Evolutionary conservation across 2,888 invertebrate species (phyloP), one percentile per base, ranked within the genome.

Genomic region (Deilephila elpenor): DNA sequence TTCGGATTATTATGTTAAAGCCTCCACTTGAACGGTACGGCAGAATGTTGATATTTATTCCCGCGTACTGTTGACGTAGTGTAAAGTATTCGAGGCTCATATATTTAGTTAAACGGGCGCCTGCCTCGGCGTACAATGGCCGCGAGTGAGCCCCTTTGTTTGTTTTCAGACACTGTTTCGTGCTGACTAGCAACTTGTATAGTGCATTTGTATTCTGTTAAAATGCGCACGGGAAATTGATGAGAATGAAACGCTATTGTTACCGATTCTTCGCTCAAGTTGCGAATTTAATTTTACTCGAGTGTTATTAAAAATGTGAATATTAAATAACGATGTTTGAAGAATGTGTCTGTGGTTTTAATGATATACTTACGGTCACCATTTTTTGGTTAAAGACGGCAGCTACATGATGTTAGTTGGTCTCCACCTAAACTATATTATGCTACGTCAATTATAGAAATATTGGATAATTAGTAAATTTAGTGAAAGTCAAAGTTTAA

Each of bases 131-230:
- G 51, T 25, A 67, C 67, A 67, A 67, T 67, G 51, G 44, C 25
- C 67, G 25, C 17, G 67, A 44, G 51, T 67, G 67, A 67, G 51
- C 44, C 4, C 51, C 67, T 67, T 67, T 67, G 67, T 67, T 67
- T 51, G 44, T 67, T 67, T 67, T n/a, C 67, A 67, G 67, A 67
- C 67, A 67, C 25, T 67, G 67, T 67, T 67, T 67, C 51, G 67
- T 25, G 67, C 67, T 51, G 67, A 51, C 67, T 67, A 25, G 44
- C 67, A 67, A 67, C 67, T 51, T 67, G 51, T 51, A 64, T 64
- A 67, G 44, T 67, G 67, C 67, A 67, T 67, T 67, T 64, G 20
- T 67, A 67, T 67, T 51, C 37, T 20, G 67, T 51, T 67, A 51
- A 67, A 67, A 67, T 51, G 67, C 25, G 25, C 51, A 51, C 44